Base-by-base conservation (phyloP, 2,888 invertebrate genomes). In the Agrilus cyanescens region DNA sequence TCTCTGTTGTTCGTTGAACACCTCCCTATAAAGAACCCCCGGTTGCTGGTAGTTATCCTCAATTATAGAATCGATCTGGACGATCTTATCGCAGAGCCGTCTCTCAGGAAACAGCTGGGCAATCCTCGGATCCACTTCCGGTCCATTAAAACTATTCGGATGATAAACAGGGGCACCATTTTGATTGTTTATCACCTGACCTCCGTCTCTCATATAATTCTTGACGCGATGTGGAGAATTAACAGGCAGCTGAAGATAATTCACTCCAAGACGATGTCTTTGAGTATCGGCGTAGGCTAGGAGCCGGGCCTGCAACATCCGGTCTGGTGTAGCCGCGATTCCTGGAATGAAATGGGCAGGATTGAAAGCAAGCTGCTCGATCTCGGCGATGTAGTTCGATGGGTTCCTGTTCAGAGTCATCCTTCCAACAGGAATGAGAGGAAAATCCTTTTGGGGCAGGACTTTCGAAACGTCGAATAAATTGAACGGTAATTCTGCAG, bases 101-200 rank as follows among this genome's bases (percentile, higher is more conserved):
- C 25, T 25, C 8, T 25, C 25, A 25, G 25, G 25, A 25, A 25
- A 25, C 10, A 25, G 25, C 10, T 25, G 25, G 4, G 25, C 25
- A 25, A 25, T 25, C 4, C 25, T 25, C 8, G 25, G 25, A 4
- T 25, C 25, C 25, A 25, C 77, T n/a, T 32, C 33, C 0, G 95
- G 94, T 0, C 95, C 96, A 43, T 77, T 74, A 69, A 95, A 97
- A 49, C 93, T 93, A 70, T 97, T 97, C 1, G 97, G 97, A 71
- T 79, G 93, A 65, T 97, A 97, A 67, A 95, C 96, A 4, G 96
- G 95, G 3, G 87, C 83, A 12, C 85, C 88, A 4, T 78, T 82
- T 66, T 93, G 90, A 64, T 90, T 93, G 51, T 78, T 78, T 32
- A 78, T 73, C 29, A 75, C 71, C 71, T 82, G 81, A 2, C 78